These are phyloP conservation scores for Plecotus auritus DNA, from an alignment of 2,113 vertebrate species.

Conservation along the genomic window DNA sequence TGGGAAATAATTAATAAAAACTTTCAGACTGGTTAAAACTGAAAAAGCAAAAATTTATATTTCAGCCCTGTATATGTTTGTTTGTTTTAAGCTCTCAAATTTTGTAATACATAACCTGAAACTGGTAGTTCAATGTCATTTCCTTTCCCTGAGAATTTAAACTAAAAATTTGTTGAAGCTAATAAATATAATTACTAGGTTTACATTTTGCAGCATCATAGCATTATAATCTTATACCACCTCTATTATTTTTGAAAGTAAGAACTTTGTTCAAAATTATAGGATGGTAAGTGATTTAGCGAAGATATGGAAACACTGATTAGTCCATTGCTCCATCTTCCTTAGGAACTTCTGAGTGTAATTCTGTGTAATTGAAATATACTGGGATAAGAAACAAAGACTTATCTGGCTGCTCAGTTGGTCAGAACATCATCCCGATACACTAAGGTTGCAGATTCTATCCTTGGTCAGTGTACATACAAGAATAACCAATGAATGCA, in stretches of 20 bases:
- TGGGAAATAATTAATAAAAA: neutral
- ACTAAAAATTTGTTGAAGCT: neutral
- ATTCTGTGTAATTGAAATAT: neutral
- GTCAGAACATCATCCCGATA: no score
- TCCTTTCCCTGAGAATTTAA: neutral
- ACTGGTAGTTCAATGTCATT: neutral
- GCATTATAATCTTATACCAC: neutral
- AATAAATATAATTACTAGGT: neutral
- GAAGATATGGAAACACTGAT: neutral
- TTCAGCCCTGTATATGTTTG: neutral
- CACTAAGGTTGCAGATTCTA: no score
- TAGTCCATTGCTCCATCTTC: neutral
- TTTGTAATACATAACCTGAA: neutral
- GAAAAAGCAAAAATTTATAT: neutral
- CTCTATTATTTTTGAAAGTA: neutral
- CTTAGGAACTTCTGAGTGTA: neutral
- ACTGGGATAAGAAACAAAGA: neutral
- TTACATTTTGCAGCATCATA: neutral
- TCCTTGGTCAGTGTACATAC: no score
- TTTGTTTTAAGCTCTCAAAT: neutral
- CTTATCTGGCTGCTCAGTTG: no score
- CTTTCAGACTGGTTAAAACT: neutral
- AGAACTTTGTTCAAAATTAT: neutral
- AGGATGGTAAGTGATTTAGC: neutral
- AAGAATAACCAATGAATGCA: no score